These are phyloP conservation scores for Microvelia longipes DNA, from an alignment of 1,140 invertebrate species.

Conservation along the genomic window DNA sequence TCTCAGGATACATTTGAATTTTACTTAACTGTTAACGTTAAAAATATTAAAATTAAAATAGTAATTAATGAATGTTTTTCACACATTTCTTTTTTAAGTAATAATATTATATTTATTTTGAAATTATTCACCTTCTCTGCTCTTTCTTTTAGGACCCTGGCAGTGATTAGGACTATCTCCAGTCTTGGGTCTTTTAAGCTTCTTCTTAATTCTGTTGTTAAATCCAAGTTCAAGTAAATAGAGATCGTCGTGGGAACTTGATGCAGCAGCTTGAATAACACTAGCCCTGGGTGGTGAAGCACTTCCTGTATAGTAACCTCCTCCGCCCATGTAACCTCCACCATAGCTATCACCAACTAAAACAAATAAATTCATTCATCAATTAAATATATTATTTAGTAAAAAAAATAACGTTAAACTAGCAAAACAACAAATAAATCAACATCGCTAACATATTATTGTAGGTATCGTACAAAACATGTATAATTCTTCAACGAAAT, in stretches of 20 bases:
- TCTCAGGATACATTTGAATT: no score
- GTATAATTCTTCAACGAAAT: no score
- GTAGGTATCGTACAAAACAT: no score
- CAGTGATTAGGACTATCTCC: constrained; percentile 29
- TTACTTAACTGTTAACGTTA: no score
- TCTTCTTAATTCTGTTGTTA: constrained; percentile 54
- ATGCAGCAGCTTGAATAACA: constrained; percentile 59
- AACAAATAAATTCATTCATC: no score
- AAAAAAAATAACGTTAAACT: not conserved
- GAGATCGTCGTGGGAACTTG: constrained; percentile 60
- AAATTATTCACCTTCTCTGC: constrained; percentile 71
- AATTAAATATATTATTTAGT: not conserved
- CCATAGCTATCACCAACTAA: not conserved
- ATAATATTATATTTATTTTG: no score
- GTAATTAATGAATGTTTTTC: no score
- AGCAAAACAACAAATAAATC: no score
- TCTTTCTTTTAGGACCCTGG: constrained; percentile 70
- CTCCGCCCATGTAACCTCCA: not conserved
- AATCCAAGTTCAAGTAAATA: constrained; percentile 70
- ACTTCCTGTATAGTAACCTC: constrained; percentile 5
- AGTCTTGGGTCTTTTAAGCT: constrained; percentile 53
- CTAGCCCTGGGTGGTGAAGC: constrained; percentile 42
- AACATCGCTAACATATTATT: no score
- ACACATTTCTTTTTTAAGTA: no score
- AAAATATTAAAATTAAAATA: no score